Percentiles rank a stretch among this genome's conserved stretches.
phyloP scores from a whole-genome alignment of 2,888 invertebrate species.

The Atethmia centrago region DNA sequence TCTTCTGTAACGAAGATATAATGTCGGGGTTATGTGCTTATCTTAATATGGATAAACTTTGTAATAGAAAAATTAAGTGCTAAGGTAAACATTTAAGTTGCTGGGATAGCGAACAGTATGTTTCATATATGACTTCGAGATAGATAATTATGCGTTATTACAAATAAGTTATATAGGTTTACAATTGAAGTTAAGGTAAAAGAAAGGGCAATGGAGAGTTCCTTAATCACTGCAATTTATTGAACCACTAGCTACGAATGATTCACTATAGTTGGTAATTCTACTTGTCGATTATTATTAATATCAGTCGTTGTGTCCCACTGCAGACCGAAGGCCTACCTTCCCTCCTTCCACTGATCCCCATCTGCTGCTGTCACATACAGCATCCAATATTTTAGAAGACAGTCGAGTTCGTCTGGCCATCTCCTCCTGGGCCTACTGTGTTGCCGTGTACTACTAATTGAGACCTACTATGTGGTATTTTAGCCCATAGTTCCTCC shows the following conservation, averaged over 20 bases:
- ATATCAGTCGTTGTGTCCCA: too few species aligned
- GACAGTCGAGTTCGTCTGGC: neutral
- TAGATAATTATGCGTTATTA: neutral
- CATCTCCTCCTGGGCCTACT: neutral
- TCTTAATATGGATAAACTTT: constrained; percentile 6
- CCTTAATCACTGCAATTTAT: too few species aligned
- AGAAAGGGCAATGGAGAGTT: too few species aligned
- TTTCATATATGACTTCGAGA: neutral
- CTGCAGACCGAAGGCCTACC: too few species aligned
- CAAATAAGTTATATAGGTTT: too few species aligned
- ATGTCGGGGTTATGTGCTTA: constrained; percentile 1
- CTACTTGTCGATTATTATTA: too few species aligned
- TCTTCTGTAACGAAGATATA: constrained; percentile 22
- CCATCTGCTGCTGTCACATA: neutral
- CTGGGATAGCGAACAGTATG: neutral
- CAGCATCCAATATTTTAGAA: neutral
- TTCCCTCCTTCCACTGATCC: too few species aligned
- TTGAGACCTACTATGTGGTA: neutral
- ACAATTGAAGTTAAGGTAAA: too few species aligned
- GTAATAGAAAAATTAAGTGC: constrained; percentile 7
- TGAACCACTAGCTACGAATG: too few species aligned
- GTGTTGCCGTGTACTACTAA: too few species aligned
- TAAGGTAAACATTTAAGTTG: neutral
- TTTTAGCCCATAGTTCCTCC: neutral
- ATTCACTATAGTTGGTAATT: too few species aligned